Evolutionary conservation across 2,797 vertebrate genomes (phyloP).

Genomic region (Microctenopoma steveboyesi): DNA sequence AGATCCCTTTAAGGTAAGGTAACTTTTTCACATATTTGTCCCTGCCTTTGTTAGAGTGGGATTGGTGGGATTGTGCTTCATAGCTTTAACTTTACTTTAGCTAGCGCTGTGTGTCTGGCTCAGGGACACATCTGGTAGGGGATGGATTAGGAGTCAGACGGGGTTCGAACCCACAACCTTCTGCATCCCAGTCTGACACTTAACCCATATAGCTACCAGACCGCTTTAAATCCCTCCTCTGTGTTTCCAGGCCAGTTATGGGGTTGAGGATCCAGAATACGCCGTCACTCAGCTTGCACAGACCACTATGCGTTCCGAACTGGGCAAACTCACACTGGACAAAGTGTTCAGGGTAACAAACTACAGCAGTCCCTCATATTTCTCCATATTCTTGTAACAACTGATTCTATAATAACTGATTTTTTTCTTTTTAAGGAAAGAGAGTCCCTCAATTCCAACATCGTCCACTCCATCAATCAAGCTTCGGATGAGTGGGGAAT

Average conservation of each 20-base stretch:
- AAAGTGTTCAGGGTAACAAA: constrained; percentile 94
- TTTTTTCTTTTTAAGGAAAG: constrained; percentile 84
- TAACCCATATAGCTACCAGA: too few relatives aligned
- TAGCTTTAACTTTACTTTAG: not conserved
- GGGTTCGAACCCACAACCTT: too few relatives aligned
- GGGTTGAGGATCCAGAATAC: constrained; percentile 97
- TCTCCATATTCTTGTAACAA: not conserved
- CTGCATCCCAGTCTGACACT: too few relatives aligned
- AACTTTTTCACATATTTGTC: not conserved
- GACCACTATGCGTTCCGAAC: constrained; percentile 97
- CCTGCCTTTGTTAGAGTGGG: accelerated
- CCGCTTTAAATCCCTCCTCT: not conserved
- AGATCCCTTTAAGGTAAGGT: constrained; percentile 90
- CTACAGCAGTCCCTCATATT: not conserved
- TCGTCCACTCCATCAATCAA: constrained; percentile 95
- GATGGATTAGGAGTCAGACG: too few relatives aligned
- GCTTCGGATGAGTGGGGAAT: constrained; percentile 95
- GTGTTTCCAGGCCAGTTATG: constrained; percentile 91
- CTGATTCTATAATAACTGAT: not conserved
- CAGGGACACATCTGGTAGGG: too few relatives aligned
- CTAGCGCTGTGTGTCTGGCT: too few relatives aligned
- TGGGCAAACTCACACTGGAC: constrained; percentile 96
- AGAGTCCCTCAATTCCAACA: constrained; percentile 92
- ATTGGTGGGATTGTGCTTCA: not conserved
- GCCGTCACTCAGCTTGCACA: constrained; percentile 97